Conservation (phyloP, 1,140 invertebrate genomes). For the Trichogramma pretiosum region DNA sequence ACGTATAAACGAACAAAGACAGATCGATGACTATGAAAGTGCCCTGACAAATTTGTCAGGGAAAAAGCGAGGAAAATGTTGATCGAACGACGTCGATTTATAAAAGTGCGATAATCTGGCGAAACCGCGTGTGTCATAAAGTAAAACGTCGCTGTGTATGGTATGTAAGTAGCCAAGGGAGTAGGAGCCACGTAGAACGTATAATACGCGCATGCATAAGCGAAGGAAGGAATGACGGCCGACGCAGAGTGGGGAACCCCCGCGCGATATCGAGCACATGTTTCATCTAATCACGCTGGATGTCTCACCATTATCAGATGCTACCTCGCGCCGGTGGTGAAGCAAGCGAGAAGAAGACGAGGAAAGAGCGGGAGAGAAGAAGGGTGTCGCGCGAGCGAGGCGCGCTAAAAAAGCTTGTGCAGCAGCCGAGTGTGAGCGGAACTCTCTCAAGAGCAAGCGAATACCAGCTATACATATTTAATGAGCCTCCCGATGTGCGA, state of each 20-base stretch:
- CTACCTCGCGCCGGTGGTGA: slow-evolving; percentile 5
- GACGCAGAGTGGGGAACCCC: too few species aligned
- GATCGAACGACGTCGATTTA: neutral
- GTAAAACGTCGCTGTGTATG: slow-evolving; percentile 1
- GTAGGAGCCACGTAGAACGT: neutral
- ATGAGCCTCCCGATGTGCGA: slow-evolving; percentile 26
- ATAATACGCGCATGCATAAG: too few species aligned
- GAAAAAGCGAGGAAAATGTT: too few species aligned
- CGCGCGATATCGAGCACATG: slow-evolving; percentile 21
- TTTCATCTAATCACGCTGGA: slow-evolving; percentile 23
- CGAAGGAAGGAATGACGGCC: too few species aligned
- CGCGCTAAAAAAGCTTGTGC: too few species aligned
- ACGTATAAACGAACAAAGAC: too few species aligned
- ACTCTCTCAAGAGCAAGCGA: slow-evolving; percentile 16
- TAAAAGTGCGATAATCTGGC: neutral
- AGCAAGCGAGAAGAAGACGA: slow-evolving; percentile 2
- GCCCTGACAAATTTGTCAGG: too few species aligned
- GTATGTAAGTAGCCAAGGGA: neutral
- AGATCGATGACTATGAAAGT: too few species aligned
- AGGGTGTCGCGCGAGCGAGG: slow-evolving; percentile 22
- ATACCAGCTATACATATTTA: slow-evolving; percentile 39
- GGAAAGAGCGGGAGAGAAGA: neutral
- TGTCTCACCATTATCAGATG: slow-evolving; percentile 21
- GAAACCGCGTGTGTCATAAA: slow-evolving; percentile 3
- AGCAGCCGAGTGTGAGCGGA: too few species aligned